phyloP scores from a whole-genome alignment of 2,113 vertebrate species.

The Passer montanus region DNA sequence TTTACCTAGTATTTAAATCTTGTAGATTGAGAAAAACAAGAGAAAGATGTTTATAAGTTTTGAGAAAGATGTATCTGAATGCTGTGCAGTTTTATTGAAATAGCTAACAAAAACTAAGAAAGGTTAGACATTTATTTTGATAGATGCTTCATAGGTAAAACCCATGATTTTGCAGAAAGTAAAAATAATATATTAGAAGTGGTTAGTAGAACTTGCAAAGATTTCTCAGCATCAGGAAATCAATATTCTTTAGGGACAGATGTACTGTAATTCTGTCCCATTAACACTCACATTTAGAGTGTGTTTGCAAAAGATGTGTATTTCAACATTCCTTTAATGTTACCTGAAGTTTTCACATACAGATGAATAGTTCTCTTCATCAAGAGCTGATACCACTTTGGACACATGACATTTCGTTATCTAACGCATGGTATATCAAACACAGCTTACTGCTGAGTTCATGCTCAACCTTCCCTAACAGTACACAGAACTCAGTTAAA shows the following conservation, averaged over 20 bases:
- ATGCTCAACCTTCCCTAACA: neutral
- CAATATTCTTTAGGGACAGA: neutral
- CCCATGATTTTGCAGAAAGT: neutral
- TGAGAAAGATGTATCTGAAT: neutral
- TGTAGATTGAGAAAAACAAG: neutral
- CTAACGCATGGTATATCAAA: neutral
- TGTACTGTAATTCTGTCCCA: neutral
- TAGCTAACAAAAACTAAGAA: neutral
- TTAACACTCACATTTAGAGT: neutral
- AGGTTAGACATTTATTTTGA: neutral
- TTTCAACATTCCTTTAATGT: neutral
- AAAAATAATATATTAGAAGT: neutral
- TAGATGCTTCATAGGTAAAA: neutral
- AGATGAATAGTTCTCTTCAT: neutral
- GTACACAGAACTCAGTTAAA: neutral
- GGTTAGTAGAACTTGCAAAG: neutral
- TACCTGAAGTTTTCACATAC: neutral
- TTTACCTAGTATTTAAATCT: neutral
- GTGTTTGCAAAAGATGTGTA: neutral
- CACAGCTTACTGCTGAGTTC: neutral
- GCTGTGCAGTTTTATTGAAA: neutral
- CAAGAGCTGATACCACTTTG: neutral
- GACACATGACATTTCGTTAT: neutral
- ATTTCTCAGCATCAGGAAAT: neutral
- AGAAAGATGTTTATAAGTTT: neutral